phyloP scores from a whole-genome alignment of 2,797 vertebrate species.

The Vespertilio murinus region DNA sequence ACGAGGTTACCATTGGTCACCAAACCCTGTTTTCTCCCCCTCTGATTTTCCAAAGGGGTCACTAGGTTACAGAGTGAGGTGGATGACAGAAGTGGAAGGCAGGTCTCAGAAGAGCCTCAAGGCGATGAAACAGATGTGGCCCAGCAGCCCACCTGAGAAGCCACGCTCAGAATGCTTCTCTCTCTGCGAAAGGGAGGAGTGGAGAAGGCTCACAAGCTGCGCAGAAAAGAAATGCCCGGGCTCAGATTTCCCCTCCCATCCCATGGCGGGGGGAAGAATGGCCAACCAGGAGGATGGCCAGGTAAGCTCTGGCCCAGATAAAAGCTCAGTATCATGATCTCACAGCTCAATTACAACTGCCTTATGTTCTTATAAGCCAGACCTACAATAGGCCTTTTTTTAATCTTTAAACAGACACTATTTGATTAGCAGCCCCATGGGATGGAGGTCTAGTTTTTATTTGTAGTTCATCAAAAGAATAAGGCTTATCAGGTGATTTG shows the following conservation, averaged over 20 bases:
- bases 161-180: not conserved
- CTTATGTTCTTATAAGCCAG: slow-evolving; percentile 39
- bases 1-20: not conserved
- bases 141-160: not conserved
- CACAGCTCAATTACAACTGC: slow-evolving; percentile 60
- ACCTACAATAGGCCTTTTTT: slow-evolving; percentile 47
- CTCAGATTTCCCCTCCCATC: slow-evolving; percentile 56
- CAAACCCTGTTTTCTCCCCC: not conserved
- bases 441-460: slow-evolving; percentile 57
- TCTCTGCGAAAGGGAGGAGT: not conserved
- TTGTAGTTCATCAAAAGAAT: slow-evolving; percentile 69
- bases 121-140: not conserved
- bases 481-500: slow-evolving; percentile 67
- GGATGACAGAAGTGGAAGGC: not conserved
- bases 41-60: not conserved
- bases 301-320: slow-evolving; percentile 27
- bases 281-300: not conserved
- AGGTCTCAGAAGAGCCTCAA: not conserved
- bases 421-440: slow-evolving; percentile 58
- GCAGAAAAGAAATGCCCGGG: not conserved
- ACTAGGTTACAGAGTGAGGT: not conserved
- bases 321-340: slow-evolving; percentile 46
- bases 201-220: not conserved
- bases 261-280: not conserved
- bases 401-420: slow-evolving; percentile 58